phyloP scores from a whole-genome alignment of 2,797 vertebrate species.

The Eupleurogrammus muticus region DNA sequence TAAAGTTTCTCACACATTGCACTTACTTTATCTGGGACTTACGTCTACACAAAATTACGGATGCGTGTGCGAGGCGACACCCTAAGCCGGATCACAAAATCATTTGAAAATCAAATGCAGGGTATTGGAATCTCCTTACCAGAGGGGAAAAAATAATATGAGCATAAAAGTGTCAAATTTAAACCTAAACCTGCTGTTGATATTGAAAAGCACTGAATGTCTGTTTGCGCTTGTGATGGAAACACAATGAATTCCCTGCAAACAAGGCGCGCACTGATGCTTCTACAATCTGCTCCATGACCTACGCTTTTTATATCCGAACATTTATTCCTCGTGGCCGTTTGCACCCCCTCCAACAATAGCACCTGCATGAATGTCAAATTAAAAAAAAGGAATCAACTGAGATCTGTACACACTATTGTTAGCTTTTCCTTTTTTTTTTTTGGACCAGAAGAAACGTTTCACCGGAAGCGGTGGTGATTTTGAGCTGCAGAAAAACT shows the following conservation, averaged over 20 bases:
- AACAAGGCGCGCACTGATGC: background rate
- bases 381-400: conserved; percentile 15
- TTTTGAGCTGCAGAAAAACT: conserved; percentile 52
- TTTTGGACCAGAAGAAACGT: conserved; percentile 9
- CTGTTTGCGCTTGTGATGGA: conserved; percentile 5
- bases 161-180: conserved; percentile 3
- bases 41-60: conserved; percentile 1
- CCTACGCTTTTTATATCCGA: background rate
- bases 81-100: conserved; percentile 5
- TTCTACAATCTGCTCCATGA: background rate
- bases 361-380: conserved; percentile 30
- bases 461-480: conserved; percentile 21
- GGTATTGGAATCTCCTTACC: conserved; percentile 11
- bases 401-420: conserved; percentile 8
- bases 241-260: background rate
- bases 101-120: background rate
- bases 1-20: conserved; percentile 54
- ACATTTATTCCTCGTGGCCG: background rate
- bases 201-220: background rate
- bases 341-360: conserved; percentile 6
- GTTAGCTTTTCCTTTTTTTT: conserved; percentile 2
- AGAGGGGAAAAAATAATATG: conserved; percentile 20
- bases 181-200: background rate
- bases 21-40: conserved; percentile 27
- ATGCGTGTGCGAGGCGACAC: background rate